A percentile compares a stretch with the other conserved stretches of the same genome.
phyloP scores from a whole-genome alignment of 2,888 invertebrate species.

The Buathra laborator region DNA sequence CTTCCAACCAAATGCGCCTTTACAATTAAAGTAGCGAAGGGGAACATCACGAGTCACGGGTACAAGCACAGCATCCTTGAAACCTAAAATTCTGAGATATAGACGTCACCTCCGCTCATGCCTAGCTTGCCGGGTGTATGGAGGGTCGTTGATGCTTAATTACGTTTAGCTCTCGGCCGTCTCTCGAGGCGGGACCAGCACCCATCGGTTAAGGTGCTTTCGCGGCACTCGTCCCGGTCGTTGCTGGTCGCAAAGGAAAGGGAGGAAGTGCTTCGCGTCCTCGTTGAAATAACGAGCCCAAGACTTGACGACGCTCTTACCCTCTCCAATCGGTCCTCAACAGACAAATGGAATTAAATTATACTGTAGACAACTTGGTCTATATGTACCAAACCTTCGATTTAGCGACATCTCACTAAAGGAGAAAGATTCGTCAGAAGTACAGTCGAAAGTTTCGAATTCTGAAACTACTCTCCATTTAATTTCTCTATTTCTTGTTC shows the following conservation, averaged over 20 bases:
- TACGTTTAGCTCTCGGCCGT: constrained; percentile 39
- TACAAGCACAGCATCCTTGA: constrained; percentile 1
- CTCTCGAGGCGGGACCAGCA: constrained; percentile 8
- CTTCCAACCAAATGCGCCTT: constrained; percentile 3
- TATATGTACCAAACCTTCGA: constrained; percentile 23
- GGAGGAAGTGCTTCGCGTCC: constrained; percentile 44
- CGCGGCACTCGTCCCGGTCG: background rate
- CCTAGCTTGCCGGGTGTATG: background rate
- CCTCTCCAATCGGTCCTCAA: constrained; percentile 31
- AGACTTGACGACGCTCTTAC: constrained; percentile 28
- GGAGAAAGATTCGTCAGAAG: constrained; percentile 3
- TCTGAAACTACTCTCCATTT: too few relatives aligned
- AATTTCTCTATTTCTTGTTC: background rate
- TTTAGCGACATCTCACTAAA: background rate
- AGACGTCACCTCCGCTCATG: constrained; percentile 28
- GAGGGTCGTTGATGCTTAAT: constrained; percentile 47
- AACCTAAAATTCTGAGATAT: constrained; percentile 22
- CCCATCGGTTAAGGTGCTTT: constrained; percentile 39
- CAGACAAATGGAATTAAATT: constrained; percentile 54
- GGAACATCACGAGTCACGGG: too few relatives aligned
- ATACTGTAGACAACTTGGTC: constrained; percentile 4
- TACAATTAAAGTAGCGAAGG: constrained; percentile 31
- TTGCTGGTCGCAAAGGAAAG: constrained; percentile 16
- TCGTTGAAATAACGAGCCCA: constrained; percentile 58
- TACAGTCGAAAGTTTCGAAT: background rate